Evolutionary conservation across 2,797 vertebrate genomes (phyloP).

Genomic region (Sebastes variabilis): DNA sequence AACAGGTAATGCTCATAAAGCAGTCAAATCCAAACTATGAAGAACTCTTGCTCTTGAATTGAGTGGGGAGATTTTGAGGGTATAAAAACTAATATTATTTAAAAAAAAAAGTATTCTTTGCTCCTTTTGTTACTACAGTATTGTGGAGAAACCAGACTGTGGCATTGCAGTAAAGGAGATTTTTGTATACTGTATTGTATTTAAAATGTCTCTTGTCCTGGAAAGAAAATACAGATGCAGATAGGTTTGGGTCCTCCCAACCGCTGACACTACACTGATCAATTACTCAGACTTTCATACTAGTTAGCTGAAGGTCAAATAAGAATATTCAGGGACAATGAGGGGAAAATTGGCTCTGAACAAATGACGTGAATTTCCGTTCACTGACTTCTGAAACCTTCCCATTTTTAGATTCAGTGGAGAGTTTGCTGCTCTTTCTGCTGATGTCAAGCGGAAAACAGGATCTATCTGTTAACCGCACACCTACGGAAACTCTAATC

Average conservation of each 20-base stretch:
- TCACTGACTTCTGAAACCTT: slow-evolving; percentile 8
- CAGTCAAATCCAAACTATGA: background rate
- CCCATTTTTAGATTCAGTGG: background rate
- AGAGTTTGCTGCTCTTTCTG: background rate
- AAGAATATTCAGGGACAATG: background rate
- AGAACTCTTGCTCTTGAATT: background rate
- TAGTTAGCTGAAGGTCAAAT: background rate
- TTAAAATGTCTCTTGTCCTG: background rate
- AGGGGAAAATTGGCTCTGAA: background rate
- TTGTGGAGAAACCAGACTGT: background rate
- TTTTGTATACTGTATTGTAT: background rate
- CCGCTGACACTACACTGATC: background rate
- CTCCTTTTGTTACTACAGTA: background rate
- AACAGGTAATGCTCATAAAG: background rate
- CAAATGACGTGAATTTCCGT: background rate
- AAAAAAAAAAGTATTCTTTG: background rate
- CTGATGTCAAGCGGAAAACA: slow-evolving; percentile 33
- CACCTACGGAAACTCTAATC: background rate
- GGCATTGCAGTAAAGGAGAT: background rate
- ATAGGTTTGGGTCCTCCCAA: background rate
- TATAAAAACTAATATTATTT: background rate
- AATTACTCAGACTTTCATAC: background rate
- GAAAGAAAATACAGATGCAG: background rate
- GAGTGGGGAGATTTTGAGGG: background rate
- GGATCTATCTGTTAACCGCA: background rate